These are phyloP conservation scores for Temnothorax unifasciatus DNA, from an alignment of 2,888 invertebrate genomes.

Conservation along the genomic window DNA sequence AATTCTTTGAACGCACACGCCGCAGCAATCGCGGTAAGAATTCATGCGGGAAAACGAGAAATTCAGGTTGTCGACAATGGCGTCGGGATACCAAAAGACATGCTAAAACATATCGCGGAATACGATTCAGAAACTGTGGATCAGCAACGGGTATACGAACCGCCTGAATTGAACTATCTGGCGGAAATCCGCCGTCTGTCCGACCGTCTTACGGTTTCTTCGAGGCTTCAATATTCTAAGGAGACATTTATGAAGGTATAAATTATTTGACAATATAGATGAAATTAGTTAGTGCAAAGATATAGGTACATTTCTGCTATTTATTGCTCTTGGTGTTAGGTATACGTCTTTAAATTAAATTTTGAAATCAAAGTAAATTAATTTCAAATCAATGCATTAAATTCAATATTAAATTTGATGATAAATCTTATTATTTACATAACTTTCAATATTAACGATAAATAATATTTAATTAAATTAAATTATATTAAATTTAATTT, in stretches of 20 bases:
- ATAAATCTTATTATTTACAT: neutral
- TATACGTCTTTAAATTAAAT: neutral
- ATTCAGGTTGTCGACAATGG: slow-evolving; percentile 94
- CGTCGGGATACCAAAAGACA: slow-evolving; percentile 88
- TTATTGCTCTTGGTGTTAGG: neutral
- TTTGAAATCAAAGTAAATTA: neutral
- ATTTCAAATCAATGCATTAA: neutral
- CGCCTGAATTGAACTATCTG: slow-evolving; percentile 22
- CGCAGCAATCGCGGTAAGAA: slow-evolving; percentile 90
- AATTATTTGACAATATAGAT: neutral
- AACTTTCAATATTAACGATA: too few relatives aligned
- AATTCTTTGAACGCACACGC: slow-evolving; percentile 92
- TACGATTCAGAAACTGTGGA: slow-evolving; percentile 87
- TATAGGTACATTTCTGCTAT: neutral
- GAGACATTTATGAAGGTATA: slow-evolving; percentile 88
- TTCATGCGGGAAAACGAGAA: slow-evolving; percentile 88
- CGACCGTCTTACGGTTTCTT: slow-evolving; percentile 88
- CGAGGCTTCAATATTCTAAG: slow-evolving; percentile 86
- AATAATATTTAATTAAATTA: neutral
- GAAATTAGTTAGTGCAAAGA: neutral
- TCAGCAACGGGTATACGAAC: neutral
- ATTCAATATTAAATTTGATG: neutral
- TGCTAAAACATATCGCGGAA: slow-evolving; percentile 88
- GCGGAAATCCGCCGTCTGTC: slow-evolving; percentile 88
- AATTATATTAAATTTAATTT: too few relatives aligned